Evolutionary conservation across 1,140 invertebrate genomes (phyloP).

Genomic region (Brachionus manjavacas): DNA sequence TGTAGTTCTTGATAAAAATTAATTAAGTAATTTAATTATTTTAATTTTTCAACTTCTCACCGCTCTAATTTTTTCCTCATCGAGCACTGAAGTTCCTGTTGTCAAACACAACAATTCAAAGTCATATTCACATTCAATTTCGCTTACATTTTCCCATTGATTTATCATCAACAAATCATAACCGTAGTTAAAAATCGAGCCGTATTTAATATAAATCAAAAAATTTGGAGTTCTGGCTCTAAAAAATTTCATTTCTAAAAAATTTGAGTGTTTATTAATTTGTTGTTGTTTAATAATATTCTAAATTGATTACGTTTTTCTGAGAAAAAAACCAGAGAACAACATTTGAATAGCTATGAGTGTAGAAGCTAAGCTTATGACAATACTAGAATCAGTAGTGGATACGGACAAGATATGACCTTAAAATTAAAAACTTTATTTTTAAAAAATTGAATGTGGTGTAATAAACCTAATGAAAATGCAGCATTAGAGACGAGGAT

Average conservation of each 20-base stretch:
- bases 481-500: slow-evolving; percentile 4
- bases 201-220: slow-evolving; percentile 14
- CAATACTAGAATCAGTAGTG: background rate
- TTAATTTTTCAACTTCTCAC: background rate
- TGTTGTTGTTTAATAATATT: background rate
- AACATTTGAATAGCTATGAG: slow-evolving; percentile 19
- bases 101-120: background rate
- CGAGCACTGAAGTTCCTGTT: background rate
- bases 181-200: background rate
- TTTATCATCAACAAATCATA: slow-evolving; percentile 27
- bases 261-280: too few relatives aligned
- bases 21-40: background rate
- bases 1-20: background rate
- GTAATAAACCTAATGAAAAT: background rate
- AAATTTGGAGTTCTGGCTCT: background rate
- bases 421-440: background rate
- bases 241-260: background rate
- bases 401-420: background rate
- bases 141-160: slow-evolving; percentile 38
- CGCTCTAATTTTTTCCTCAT: background rate
- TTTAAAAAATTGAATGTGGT: too few relatives aligned
- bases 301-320: background rate
- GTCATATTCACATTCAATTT: slow-evolving; percentile 38
- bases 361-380: background rate
- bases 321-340: slow-evolving; percentile 36